Conservation (phyloP, 2,888 invertebrate species). For the Limnephilus rhombicus region DNA sequence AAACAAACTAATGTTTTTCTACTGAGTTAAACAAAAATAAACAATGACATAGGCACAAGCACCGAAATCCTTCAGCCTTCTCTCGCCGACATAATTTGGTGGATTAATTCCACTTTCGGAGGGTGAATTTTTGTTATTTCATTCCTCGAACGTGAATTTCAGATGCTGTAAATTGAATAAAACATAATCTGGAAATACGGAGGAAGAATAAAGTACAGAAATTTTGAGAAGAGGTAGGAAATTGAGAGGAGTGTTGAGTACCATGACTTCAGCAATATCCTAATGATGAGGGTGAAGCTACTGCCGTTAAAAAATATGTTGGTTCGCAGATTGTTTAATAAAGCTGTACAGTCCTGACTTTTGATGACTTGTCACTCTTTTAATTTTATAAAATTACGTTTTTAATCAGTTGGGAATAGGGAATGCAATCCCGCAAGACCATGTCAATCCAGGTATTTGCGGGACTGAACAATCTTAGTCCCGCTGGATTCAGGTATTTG, state of each 20-base stretch:
- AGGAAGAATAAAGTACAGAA: neutral
- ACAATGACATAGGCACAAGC: neutral
- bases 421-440: too few species aligned
- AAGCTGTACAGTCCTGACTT: neutral
- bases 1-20: slow-evolving; percentile 5
- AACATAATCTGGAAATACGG: slow-evolving; percentile 20
- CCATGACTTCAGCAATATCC: neutral
- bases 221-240: neutral
- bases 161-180: slow-evolving; percentile 32
- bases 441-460: too few species aligned
- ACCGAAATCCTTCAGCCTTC: neutral
- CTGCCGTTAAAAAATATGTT: neutral
- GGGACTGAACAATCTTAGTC: too few species aligned
- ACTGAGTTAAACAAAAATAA: neutral
- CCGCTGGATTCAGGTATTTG: too few species aligned
- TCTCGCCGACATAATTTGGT: neutral
- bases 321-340: neutral
- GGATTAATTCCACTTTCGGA: slow-evolving; percentile 14
- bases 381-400: too few species aligned
- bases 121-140: slow-evolving; percentile 38
- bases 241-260: neutral
- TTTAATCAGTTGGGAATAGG: too few species aligned
- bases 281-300: neutral
- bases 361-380: neutral
- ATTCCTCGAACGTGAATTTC: slow-evolving; percentile 18